Evolutionary conservation across 2,797 vertebrate genomes (phyloP), one percentile per base, ranked within the genome.

Genomic region (Brotogeris chrysoptera): DNA sequence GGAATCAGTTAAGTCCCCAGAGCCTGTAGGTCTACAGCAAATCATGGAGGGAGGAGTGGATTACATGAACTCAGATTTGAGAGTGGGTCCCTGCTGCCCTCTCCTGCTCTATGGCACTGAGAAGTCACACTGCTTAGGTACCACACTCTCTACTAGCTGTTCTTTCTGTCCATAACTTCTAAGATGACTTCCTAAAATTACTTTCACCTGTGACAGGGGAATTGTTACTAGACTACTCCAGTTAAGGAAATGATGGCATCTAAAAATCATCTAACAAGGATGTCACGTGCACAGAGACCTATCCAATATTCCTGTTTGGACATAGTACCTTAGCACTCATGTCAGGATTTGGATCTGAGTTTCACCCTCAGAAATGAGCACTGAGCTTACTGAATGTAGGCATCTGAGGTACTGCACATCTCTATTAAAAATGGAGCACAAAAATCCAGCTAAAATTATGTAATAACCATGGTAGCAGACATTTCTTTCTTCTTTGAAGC

Each of bases 401-500:
- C 30, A 70, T 92, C 69, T 86, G 66, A 84, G 80, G 88, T 84
- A 36, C 32, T 71, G 60, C 20, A 63, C 41, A 47, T 85, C 71
- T 74, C 80, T 91, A 53, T 86, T 89, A 94, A 70, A 92, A 84
- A 43, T n/a, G 80, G 49, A 91, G 47, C 70, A 89, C 55, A 86
- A 47, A 93, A 86, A 81, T 80, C 20, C 79, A 86, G 72, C 53
- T 65, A 89, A 96, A 95, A 85, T 76, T 84, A 76, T 74, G 43
- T 90, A 94, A 94, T 79, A 90, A 57, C 27, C 47, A 27, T 49
- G 65, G 38, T 57, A 87, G 63, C 21, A 84, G 74, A 44, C 60
- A 71, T 83, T 90, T 88, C 49, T 85, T 92, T 80, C 69, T 83
- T 80, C 76, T 94, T 86, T 93, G 94, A 93, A 86, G 52, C 36